Evolutionary conservation across 2,888 invertebrate genomes (phyloP).

Genomic region (Catotricha subobsoleta): DNA sequence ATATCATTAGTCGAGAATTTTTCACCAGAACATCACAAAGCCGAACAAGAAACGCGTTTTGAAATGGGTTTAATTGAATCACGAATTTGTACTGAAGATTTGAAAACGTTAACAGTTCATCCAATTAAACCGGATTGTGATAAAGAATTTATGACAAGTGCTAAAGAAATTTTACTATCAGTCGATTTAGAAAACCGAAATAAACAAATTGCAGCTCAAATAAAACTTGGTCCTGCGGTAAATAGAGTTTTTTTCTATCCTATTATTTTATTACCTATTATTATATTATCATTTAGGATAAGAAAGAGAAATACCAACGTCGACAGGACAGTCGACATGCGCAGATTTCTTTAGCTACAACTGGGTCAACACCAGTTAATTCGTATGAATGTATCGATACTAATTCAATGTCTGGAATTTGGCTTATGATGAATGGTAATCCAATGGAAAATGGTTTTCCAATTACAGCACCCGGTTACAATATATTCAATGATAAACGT

Average conservation of each 20-base stretch:
- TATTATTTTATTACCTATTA: no score
- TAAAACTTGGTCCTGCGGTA: no score
- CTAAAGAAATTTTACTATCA: neutral
- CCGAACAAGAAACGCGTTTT: neutral
- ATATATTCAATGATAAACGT: conserved; percentile 6
- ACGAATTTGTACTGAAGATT: conserved; percentile 5
- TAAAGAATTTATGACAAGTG: neutral
- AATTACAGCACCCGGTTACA: conserved; percentile 6
- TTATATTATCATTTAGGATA: no score
- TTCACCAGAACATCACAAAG: conserved; percentile 1
- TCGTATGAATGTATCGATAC: conserved; percentile 3
- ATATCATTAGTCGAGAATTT: conserved; percentile 4
- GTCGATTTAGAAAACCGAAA: neutral
- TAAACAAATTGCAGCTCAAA: no score
- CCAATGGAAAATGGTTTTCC: conserved; percentile 6
- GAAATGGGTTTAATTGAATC: conserved; percentile 2
- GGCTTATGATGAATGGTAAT: conserved; percentile 6
- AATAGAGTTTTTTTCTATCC: no score
- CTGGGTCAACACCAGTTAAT: no score
- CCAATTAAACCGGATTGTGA: neutral
- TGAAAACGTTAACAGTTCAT: neutral
- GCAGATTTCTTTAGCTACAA: no score
- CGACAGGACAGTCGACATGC: no score
- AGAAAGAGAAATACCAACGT: no score
- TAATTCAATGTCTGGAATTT: conserved; percentile 6